A percentile compares a stretch with the other conserved stretches of the same genome.
These are phyloP conservation scores for Lasioglossum leucozonium DNA, from an alignment of 2,888 invertebrate genomes.

Conservation along the genomic window DNA sequence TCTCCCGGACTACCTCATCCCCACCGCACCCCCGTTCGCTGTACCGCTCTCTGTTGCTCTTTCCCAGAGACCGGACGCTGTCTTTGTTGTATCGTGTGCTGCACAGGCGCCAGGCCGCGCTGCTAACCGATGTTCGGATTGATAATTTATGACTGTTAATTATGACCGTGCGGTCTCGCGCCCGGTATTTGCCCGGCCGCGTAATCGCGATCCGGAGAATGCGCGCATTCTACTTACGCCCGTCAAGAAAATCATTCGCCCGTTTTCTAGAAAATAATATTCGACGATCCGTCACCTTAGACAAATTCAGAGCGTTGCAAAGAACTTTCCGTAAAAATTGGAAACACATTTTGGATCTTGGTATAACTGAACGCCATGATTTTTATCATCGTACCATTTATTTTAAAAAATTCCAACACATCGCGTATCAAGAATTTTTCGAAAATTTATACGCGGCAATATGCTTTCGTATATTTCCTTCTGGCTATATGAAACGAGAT, in stretches of 20 bases:
- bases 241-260: not conserved
- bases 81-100: constrained; percentile 68
- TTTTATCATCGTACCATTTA: no score
- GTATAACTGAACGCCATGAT: no score
- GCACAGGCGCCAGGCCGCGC: constrained; percentile 72
- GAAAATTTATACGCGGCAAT: not conserved
- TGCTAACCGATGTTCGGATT: constrained; percentile 82
- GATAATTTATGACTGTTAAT: constrained; percentile 84
- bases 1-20: not conserved
- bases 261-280: not conserved
- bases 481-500: not conserved
- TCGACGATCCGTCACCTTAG: no score
- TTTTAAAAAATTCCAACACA: no score
- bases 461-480: not conserved
- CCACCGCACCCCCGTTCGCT: not conserved
- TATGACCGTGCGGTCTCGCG: constrained; percentile 81
- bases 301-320: no score
- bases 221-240: constrained; percentile 27
- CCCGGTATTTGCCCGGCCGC: constrained; percentile 73
- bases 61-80: constrained; percentile 29
- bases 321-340: no score
- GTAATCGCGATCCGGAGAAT: constrained; percentile 65
- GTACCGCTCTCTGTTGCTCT: constrained; percentile 49
- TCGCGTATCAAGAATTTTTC: not conserved
- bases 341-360: no score